Conservation (phyloP, 2,888 invertebrate genomes). For the Morinoia aosen region DNA sequence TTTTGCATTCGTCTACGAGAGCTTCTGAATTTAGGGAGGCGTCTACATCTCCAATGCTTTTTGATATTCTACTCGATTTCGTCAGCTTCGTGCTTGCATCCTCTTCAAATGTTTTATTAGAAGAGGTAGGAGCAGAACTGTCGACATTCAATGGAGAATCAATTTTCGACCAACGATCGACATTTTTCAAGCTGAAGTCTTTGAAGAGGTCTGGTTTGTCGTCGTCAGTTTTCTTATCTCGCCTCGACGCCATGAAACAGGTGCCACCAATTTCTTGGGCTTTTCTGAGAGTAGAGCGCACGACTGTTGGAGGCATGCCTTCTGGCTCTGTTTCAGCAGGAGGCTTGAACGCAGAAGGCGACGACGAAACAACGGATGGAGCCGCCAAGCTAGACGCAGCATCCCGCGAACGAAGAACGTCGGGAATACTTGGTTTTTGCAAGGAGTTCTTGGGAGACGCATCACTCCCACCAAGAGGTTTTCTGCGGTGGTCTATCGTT, state of each 20-base stretch:
- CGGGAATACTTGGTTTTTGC: constrained; percentile 63
- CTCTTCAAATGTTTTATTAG: not conserved
- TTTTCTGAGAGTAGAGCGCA: constrained; percentile 64
- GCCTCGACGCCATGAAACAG: constrained; percentile 60
- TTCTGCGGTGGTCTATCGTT: not conserved
- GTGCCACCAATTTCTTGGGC: constrained; percentile 61
- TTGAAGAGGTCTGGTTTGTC: not conserved
- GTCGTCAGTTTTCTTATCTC: constrained; percentile 56
- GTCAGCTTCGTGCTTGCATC: not conserved
- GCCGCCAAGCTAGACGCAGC: constrained; percentile 56
- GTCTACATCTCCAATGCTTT: constrained; percentile 21
- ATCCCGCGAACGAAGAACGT: constrained; percentile 64
- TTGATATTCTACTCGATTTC: not conserved
- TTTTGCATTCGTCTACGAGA: constrained; percentile 63
- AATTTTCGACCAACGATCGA: not conserved
- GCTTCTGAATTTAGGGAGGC: constrained; percentile 60
- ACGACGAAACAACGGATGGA: constrained; percentile 62
- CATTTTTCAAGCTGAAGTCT: not conserved
- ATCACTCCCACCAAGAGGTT: not conserved
- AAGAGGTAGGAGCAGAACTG: not conserved
- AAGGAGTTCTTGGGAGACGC: not conserved
- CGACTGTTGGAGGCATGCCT: constrained; percentile 57
- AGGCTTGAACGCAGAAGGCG: constrained; percentile 58
- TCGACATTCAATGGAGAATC: constrained; percentile 28
- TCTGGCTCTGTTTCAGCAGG: constrained; percentile 61